These are phyloP conservation scores for Eumacrocentrus americanus DNA, from an alignment of 2,888 invertebrate species.

Conservation along the genomic window DNA sequence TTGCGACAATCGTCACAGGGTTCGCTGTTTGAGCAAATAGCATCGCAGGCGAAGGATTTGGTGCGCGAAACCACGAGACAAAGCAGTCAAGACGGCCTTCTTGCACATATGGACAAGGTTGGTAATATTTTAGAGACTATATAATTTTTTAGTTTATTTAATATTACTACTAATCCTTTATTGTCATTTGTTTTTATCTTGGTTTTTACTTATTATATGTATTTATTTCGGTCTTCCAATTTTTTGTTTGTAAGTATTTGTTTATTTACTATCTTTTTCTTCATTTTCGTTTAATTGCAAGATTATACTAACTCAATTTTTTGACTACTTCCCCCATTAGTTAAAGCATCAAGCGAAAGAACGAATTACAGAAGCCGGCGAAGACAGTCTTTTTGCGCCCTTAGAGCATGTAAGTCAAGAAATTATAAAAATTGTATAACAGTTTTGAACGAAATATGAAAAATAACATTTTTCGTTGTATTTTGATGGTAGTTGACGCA, in stretches of 20 bases:
- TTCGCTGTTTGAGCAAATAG: conserved; percentile 85
- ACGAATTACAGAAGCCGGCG: conserved; percentile 72
- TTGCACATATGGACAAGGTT: conserved; percentile 92
- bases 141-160: background rate
- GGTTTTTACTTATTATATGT: no score
- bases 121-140: no score
- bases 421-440: no score
- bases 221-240: no score
- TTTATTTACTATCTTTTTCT: conserved; percentile 17
- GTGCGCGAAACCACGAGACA: conserved; percentile 87
- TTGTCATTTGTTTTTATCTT: no score
- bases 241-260: no score
- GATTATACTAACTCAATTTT: background rate
- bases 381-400: conserved; percentile 77
- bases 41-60: conserved; percentile 86
- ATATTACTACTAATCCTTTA: no score
- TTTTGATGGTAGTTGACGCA: conserved; percentile 71
- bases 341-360: conserved; percentile 70
- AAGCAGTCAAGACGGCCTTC: conserved; percentile 85
- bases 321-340: conserved; percentile 46
- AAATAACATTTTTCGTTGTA: conserved; percentile 3
- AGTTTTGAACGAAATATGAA: conserved; percentile 13
- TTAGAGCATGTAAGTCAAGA: conserved; percentile 75
- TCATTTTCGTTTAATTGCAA: conserved; percentile 23
- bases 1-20: conserved; percentile 82